A percentile compares a stretch with the other conserved stretches of the same genome.
These are phyloP conservation scores for Polypterus bichir DNA, from an alignment of 2,113 vertebrate genomes.

Conservation along the genomic window DNA sequence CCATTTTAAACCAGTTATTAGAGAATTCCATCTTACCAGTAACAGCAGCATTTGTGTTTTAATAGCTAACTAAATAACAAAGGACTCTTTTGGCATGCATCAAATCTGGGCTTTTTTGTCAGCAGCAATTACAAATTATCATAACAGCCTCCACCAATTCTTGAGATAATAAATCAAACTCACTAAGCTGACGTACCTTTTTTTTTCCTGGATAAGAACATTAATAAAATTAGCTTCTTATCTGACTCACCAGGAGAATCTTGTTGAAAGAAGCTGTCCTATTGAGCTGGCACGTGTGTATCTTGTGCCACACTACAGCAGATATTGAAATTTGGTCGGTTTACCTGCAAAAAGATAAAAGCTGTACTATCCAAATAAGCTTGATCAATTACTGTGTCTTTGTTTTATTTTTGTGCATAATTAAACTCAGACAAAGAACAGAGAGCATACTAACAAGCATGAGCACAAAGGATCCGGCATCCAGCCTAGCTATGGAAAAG, in stretches of 20 bases:
- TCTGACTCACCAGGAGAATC: not conserved
- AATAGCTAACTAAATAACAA: not conserved
- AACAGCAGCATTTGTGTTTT: not conserved
- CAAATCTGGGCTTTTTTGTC: not conserved
- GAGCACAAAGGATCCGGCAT: too few species aligned
- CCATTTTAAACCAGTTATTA: not conserved
- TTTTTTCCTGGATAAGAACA: not conserved
- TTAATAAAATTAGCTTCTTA: not conserved
- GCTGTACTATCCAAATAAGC: too few species aligned
- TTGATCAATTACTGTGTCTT: too few species aligned
- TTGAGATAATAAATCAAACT: conserved; percentile 3
- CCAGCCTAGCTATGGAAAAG: too few species aligned
- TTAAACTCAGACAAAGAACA: too few species aligned
- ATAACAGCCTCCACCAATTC: conserved; percentile 6
- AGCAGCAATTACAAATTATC: not conserved
- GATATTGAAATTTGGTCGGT: too few species aligned
- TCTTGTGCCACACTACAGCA: too few species aligned
- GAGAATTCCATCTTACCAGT: too few species aligned
- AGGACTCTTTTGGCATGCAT: not conserved
- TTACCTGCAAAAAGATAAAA: too few species aligned
- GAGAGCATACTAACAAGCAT: too few species aligned
- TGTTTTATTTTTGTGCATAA: too few species aligned
- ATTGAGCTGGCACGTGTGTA: too few species aligned
- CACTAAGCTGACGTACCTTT: not conserved
- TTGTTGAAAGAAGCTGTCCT: not conserved